A percentile compares a stretch with the other conserved stretches of the same genome.
Conservation (phyloP, 2,797 vertebrate genomes). For the Dendrocincla fuliginosa region DNA sequence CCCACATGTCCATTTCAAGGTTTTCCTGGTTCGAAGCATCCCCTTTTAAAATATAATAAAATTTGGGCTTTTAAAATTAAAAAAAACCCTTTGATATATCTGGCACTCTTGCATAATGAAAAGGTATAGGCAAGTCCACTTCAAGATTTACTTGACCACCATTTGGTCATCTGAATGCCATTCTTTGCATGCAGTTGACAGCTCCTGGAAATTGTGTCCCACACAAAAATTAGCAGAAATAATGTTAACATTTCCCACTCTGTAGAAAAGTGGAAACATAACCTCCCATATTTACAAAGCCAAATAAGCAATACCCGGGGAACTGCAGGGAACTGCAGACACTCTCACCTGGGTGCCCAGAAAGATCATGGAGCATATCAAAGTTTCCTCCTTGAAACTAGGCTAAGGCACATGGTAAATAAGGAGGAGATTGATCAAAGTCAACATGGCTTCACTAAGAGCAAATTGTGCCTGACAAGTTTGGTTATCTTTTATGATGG, state of each 20-base stretch:
- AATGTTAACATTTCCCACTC: not conserved
- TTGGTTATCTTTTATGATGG: not conserved
- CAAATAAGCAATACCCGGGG: not conserved
- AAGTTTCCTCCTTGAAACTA: not conserved
- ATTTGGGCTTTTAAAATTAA: not conserved
- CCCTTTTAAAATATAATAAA: not conserved
- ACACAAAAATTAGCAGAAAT: not conserved
- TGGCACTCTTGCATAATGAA: not conserved
- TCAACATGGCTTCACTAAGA: not conserved
- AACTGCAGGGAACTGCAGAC: not conserved
- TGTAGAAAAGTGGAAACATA: not conserved
- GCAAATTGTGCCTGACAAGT: not conserved
- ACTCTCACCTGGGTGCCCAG: not conserved
- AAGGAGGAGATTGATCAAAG: not conserved
- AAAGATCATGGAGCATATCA: not conserved
- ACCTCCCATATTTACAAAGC: not conserved
- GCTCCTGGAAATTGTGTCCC: not conserved
- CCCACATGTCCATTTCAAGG: not conserved
- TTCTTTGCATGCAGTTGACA: not conserved
- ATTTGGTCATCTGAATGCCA: not conserved
- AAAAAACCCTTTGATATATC: not conserved
- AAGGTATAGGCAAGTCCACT: not conserved
- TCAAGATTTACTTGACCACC: not conserved
- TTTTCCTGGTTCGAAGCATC: not conserved
- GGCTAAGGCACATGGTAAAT: not conserved